phyloP scores from a whole-genome alignment of 2,888 invertebrate species.

The Seira musarum region DNA sequence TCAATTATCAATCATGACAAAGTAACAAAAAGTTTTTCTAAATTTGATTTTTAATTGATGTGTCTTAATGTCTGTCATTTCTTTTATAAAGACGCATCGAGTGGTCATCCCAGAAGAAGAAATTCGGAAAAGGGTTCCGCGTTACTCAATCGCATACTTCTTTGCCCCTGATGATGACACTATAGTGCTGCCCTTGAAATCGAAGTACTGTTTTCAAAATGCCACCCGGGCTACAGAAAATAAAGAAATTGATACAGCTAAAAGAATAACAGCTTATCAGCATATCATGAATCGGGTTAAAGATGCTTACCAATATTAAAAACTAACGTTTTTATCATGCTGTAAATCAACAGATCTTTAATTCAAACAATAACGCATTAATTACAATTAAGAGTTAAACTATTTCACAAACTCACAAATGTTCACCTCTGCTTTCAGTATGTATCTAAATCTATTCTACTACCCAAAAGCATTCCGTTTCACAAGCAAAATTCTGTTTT shows the following conservation, averaged over 20 bases:
- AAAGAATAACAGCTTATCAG: slow-evolving; percentile 54
- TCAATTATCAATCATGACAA: background rate
- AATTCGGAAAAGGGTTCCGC: slow-evolving; percentile 77
- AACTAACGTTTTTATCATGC: no score
- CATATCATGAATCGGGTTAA: slow-evolving; percentile 54
- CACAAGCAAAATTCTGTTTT: no score
- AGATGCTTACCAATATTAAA: slow-evolving; percentile 51
- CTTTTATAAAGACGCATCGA: slow-evolving; percentile 77
- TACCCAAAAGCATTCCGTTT: no score
- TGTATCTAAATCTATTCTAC: no score
- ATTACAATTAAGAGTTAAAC: no score
- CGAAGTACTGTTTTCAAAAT: slow-evolving; percentile 12
- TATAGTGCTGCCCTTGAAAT: slow-evolving; percentile 74
- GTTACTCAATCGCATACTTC: slow-evolving; percentile 85
- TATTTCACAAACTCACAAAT: no score
- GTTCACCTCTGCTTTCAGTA: no score
- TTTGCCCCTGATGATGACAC: slow-evolving; percentile 81
- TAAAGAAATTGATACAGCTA: background rate
- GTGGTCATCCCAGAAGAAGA: slow-evolving; percentile 81
- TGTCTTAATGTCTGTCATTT: background rate
- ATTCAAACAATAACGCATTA: no score
- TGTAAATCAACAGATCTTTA: no score
- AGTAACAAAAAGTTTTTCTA: background rate
- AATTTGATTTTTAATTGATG: no score
- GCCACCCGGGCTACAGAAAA: background rate